These are phyloP conservation scores for Adela reaumurella DNA, from an alignment of 2,888 invertebrate genomes.

Conservation along the genomic window DNA sequence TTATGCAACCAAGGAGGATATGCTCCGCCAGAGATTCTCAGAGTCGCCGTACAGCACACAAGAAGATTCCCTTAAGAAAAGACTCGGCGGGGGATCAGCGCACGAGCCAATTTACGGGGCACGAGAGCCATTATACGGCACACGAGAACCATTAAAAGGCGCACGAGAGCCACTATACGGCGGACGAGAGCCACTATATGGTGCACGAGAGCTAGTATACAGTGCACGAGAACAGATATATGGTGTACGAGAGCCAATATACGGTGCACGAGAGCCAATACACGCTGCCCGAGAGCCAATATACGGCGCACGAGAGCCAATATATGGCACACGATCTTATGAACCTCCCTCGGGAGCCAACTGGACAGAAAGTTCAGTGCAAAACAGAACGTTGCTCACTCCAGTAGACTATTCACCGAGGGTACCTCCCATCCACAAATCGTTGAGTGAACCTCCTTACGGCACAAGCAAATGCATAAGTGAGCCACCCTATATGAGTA, in stretches of 20 bases:
- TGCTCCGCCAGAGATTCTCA: conserved; percentile 47
- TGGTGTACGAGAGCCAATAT: conserved; percentile 30
- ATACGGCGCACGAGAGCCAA: conserved; percentile 28
- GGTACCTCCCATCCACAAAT: no score
- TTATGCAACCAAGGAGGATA: conserved; percentile 49
- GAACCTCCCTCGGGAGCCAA: conserved; percentile 40
- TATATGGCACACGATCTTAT: conserved; percentile 25
- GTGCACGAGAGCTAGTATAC: conserved; percentile 33
- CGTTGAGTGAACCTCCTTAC: conserved; percentile 18
- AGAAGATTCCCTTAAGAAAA: conserved; percentile 45
- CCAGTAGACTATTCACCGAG: conserved; percentile 36
- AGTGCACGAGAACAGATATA: conserved; percentile 23
- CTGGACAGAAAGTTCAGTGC: conserved; percentile 39
- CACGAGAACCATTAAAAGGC: conserved; percentile 14
- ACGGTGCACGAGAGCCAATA: conserved; percentile 26
- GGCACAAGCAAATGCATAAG: conserved; percentile 42
- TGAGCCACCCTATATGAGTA: conserved; percentile 44
- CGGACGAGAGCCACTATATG: conserved; percentile 18
- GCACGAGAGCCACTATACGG: conserved; percentile 38
- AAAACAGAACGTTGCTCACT: conserved; percentile 35
- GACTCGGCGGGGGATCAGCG: conserved; percentile 25
- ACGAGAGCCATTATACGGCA: conserved; percentile 14
- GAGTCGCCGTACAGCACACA: conserved; percentile 51
- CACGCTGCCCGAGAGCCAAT: conserved; percentile 28
- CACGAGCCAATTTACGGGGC: conserved; percentile 42